Evolutionary conservation across 92 coral and sea anemone genomes (phyloP), one percentile per base, ranked within the genome.

Genomic region (Parazoanthus swiftii): DNA sequence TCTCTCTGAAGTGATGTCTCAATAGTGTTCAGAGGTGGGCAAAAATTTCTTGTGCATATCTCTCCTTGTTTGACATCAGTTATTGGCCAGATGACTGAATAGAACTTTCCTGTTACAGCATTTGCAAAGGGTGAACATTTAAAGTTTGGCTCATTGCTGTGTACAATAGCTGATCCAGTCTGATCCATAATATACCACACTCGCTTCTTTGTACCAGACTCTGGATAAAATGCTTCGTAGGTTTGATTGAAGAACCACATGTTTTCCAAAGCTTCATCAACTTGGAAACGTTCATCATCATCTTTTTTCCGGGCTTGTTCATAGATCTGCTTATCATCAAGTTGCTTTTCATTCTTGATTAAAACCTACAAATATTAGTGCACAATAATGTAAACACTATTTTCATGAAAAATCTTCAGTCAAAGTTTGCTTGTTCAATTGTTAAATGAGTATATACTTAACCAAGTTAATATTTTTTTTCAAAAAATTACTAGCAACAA

Each of bases 241-340:
- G 96, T 95, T 85, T 95, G 98, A 88, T 93, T 95, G 85, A 88
- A 93, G 76, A 78, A 91, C 98, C 98, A 95, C 98, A 95, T 95
- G 77, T 71, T 74, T 10, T 91, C 92, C 56, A 95, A 86, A 39
- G 88, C 92, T 23, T 83, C 77, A 74, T 65, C 18, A 44, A 89
- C 44, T n/a, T 86, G 73, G 58, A 81, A 85, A 36, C 42, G 76
- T 26, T 50, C 75, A 39, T 86, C 81, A 38, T 91, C 92, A 29
- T 88, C 85, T 82, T 91, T 89, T 20, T 90, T 88, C 59, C 87
- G 90, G 65, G 94, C 92, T 90, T 89, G 93, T 76, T 93, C 86
- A 67, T 88, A 81, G 46, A 95, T 93, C 77, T 95, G 91, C 77
- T 93, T 89, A 48, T 91, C 93, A 82, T 92, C 85, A 82, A 95